Base-by-base conservation (phyloP, 2,888 invertebrate genomes). In the Willowsia nigromaculata region DNA sequence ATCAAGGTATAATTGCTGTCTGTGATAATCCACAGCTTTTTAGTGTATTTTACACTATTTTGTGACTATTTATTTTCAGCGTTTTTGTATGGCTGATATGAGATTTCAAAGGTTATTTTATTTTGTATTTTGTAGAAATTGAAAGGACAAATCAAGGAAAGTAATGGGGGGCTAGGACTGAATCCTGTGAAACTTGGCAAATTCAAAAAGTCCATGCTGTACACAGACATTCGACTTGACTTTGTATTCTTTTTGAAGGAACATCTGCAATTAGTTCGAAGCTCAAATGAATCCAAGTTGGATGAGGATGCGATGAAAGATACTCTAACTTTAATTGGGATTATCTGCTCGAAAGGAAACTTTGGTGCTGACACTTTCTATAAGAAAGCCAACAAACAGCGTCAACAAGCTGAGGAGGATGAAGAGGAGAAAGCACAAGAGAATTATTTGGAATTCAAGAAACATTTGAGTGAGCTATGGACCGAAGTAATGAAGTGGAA, bases 401-500 rank as follows among this genome's bases (percentile, higher is more conserved):
- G n/a, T 6, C 71, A 56, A 27, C 27, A 30, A 18, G 59, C 53
- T 0, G 71, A 65, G 18, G 76, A 47, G 1, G 80, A 65, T 25
- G 37, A 68, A 9, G 87, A 40, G 43, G 85, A 85, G 11, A 47
- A 43, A 13, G 22, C 50, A 3, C 89, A 74, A 15, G 85, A 88
- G 11, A 89, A 90, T 27, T 85, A 90, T 50, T 53, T 37, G 62
- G 78, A 74, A 40, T 92, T 92, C 65, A 91, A 92, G 47, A 90
- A 87, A n/a, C 84, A 62, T 3, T 92, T 92, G 85, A 91, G 88
- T 80, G 81, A 88, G 53, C 78, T 96, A 87, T 97, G 97, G 97
- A 95, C 95, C 90, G 95, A 95, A 93, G 95, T 97, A n/a, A 96
- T 96, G 95, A 95, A 95, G 92, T 96, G 96, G 96, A 90, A 93